Percentiles rank a stretch among this genome's conserved stretches.
These are phyloP conservation scores for Proales similis DNA, from an alignment of 1,140 invertebrate species.

Conservation along the genomic window DNA sequence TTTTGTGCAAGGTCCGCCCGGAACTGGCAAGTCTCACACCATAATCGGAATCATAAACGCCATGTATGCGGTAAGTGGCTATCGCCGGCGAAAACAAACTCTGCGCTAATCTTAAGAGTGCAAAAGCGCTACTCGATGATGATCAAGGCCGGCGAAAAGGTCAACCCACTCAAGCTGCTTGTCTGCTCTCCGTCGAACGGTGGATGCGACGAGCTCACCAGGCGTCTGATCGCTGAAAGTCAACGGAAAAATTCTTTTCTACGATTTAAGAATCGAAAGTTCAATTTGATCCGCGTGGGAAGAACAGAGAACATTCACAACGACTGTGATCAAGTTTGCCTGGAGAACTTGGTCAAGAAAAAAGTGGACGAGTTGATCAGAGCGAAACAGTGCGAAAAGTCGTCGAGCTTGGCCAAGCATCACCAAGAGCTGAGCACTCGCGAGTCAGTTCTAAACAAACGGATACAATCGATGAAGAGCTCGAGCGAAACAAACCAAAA, in stretches of 20 bases:
- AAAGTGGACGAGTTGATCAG: constrained; percentile 4
- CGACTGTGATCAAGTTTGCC: constrained; percentile 17
- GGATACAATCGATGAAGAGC: not conserved
- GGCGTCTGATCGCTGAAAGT: not conserved
- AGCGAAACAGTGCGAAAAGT: constrained; percentile 16
- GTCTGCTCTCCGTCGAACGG: constrained; percentile 24
- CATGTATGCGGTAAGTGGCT: constrained; percentile 4
- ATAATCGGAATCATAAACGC: constrained; percentile 27
- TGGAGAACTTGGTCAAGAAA: constrained; percentile 1
- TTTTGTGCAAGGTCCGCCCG: constrained; percentile 20
- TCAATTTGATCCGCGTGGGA: constrained; percentile 2
- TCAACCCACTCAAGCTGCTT: not conserved
- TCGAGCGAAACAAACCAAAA: constrained; percentile 2
- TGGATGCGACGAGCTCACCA: constrained; percentile 10
- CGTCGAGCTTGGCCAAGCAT: constrained; percentile 3
- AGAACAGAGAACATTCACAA: constrained; percentile 3
- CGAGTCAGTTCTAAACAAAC: constrained; percentile 1
- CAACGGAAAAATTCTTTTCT: not conserved
- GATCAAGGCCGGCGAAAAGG: not conserved
- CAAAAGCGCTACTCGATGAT: too few relatives aligned
- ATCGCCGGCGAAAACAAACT: not conserved
- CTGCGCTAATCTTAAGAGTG: not conserved
- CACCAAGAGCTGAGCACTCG: not conserved
- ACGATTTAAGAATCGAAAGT: not conserved
- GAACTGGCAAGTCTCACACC: constrained; percentile 30